Evolutionary conservation across 2,797 vertebrate genomes (phyloP).

Genomic region (Carduelis carduelis): DNA sequence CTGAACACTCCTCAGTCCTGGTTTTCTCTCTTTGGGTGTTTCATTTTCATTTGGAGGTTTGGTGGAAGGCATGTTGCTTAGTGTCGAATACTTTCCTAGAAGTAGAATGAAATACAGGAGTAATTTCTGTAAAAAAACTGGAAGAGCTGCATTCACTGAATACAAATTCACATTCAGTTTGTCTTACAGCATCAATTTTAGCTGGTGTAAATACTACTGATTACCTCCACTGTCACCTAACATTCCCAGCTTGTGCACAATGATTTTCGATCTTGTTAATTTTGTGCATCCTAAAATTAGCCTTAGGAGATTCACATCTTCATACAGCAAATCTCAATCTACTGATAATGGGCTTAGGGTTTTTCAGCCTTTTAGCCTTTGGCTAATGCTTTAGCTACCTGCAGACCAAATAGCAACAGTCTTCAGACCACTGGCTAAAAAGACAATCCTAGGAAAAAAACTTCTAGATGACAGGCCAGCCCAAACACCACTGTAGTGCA

Average conservation of each 20-base stretch:
- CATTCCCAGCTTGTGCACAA: not conserved
- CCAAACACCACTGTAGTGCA: fast-evolving
- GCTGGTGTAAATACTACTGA: not conserved
- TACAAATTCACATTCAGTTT: not conserved
- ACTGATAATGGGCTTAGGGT: fast-evolving
- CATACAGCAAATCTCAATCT: not conserved
- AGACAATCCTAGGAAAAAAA: fast-evolving
- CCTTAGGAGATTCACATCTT: not conserved
- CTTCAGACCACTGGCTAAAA: not conserved
- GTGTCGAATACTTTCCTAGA: slow-evolving; percentile 31
- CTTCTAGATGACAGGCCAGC: fast-evolving
- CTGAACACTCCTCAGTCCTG: slow-evolving; percentile 81
- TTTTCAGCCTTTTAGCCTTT: not conserved
- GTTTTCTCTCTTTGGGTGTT: slow-evolving; percentile 68
- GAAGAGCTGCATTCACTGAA: not conserved
- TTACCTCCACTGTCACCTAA: not conserved
- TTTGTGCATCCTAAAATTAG: not conserved
- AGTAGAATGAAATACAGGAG: not conserved
- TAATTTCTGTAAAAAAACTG: not conserved
- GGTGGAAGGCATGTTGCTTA: slow-evolving; percentile 76
- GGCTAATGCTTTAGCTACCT: not conserved
- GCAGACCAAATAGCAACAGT: fast-evolving
- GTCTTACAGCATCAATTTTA: not conserved
- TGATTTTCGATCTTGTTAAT: not conserved
- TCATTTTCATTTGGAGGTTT: slow-evolving; percentile 69